Conservation (phyloP, 2,888 invertebrate genomes). For the Phaonia tiefii region DNA sequence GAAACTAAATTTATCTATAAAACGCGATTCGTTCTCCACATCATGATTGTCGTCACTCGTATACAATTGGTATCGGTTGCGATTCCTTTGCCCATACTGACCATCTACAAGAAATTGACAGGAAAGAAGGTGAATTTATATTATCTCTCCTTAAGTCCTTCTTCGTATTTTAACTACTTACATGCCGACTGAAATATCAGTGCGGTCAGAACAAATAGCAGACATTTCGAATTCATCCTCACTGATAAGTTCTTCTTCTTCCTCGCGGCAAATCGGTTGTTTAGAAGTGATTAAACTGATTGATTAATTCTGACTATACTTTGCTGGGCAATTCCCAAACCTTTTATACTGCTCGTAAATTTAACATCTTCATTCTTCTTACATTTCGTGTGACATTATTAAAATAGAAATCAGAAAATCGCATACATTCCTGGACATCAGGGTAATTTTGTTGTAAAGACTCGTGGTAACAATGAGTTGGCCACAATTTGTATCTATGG, state of each 20-base stretch:
- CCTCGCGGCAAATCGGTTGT: not conserved
- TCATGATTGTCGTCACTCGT: not conserved
- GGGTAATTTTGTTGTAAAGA: too few species aligned
- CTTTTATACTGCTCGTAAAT: not conserved
- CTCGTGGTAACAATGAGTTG: too few species aligned
- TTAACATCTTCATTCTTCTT: too few species aligned
- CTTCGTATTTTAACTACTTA: not conserved
- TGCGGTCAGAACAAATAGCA: constrained; percentile 6
- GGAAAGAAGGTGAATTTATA: too few species aligned
- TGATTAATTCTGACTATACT: not conserved
- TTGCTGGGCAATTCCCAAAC: not conserved
- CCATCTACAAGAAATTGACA: not conserved
- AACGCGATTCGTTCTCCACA: not conserved
- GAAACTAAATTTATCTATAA: too few species aligned
- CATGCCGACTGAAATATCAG: constrained; percentile 16
- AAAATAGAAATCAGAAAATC: too few species aligned
- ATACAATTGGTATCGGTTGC: constrained; percentile 1
- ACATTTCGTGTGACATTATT: too few species aligned
- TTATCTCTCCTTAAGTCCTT: not conserved
- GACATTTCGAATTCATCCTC: not conserved
- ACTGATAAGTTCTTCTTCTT: not conserved
- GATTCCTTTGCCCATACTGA: not conserved
- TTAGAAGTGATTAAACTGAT: not conserved
- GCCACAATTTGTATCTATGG: too few species aligned
- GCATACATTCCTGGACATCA: too few species aligned